These are phyloP conservation scores for Forbesichthys papilliferus DNA, from an alignment of 2,113 vertebrate species.

Conservation along the genomic window DNA sequence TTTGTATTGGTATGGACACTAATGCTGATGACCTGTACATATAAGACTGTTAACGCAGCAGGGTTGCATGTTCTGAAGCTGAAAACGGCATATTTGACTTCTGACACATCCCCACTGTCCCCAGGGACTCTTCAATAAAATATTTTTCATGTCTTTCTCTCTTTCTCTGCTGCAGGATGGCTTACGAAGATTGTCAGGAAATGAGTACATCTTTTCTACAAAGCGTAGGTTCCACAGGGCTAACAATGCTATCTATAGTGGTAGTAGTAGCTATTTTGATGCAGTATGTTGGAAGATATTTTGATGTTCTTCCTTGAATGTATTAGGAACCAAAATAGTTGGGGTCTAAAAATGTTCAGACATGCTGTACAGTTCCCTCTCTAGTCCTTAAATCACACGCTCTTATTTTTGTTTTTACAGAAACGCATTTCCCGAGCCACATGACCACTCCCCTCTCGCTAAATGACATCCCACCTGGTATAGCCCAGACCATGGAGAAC, in stretches of 20 bases:
- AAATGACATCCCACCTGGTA: slow-evolving; percentile 86
- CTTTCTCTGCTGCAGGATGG: slow-evolving; percentile 81
- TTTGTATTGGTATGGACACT: too few relatives aligned
- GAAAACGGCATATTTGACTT: too few relatives aligned
- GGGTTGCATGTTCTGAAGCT: too few relatives aligned
- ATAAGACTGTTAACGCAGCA: too few relatives aligned
- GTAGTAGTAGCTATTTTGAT: background rate
- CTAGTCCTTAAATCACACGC: background rate
- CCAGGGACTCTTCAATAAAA: background rate
- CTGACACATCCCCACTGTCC: too few relatives aligned
- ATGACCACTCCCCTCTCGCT: slow-evolving; percentile 81
- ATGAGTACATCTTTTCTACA: slow-evolving; percentile 87
- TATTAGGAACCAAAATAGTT: too few relatives aligned
- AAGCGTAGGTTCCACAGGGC: slow-evolving; percentile 84
- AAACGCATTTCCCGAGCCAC: slow-evolving; percentile 79
- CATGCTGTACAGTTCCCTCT: background rate
- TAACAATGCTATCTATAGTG: background rate
- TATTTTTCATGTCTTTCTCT: background rate
- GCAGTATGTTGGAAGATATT: too few relatives aligned
- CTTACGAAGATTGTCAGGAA: slow-evolving; percentile 90
- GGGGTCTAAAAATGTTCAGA: background rate
- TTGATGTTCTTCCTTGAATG: background rate
- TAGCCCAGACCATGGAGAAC: slow-evolving; percentile 91
- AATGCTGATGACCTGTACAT: too few relatives aligned
- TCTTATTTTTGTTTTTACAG: slow-evolving; percentile 61